Conservation (phyloP, 2,113 vertebrate species). For the Pseudopipra pipra region DNA sequence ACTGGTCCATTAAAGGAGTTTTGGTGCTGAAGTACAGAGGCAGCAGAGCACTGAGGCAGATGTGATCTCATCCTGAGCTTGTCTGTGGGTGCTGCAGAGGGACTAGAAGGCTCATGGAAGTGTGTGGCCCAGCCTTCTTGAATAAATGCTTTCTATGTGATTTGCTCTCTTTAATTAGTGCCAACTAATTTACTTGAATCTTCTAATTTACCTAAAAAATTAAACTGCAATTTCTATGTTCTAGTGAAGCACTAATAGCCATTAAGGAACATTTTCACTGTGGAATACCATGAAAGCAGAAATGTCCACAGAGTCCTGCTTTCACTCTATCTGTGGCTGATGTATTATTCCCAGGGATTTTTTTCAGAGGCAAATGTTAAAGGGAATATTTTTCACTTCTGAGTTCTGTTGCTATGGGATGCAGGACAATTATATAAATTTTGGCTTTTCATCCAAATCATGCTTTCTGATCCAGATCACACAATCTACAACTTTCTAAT, state of each 20-base stretch:
- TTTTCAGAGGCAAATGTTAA: not conserved
- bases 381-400: not conserved
- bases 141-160: not conserved
- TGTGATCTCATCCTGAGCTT: not conserved
- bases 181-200: too few species aligned
- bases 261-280: not conserved
- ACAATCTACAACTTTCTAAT: not conserved
- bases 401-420: not conserved
- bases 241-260: not conserved
- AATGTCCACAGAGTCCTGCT: not conserved
- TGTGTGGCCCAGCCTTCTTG: not conserved
- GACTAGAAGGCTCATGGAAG: not conserved
- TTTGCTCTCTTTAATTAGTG: not conserved
- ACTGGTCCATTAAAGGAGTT: not conserved
- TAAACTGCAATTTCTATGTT: not conserved
- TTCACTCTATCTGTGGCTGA: not conserved
- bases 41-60: not conserved
- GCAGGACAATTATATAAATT: not conserved
- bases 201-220: not conserved
- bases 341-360: not conserved
- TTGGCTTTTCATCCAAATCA: not conserved
- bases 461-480: not conserved
- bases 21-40: not conserved
- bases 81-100: fast-evolving
- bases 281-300: not conserved